These are phyloP conservation scores for Epistrophella euchroma DNA, from an alignment of 2,888 invertebrate species.

Conservation along the genomic window DNA sequence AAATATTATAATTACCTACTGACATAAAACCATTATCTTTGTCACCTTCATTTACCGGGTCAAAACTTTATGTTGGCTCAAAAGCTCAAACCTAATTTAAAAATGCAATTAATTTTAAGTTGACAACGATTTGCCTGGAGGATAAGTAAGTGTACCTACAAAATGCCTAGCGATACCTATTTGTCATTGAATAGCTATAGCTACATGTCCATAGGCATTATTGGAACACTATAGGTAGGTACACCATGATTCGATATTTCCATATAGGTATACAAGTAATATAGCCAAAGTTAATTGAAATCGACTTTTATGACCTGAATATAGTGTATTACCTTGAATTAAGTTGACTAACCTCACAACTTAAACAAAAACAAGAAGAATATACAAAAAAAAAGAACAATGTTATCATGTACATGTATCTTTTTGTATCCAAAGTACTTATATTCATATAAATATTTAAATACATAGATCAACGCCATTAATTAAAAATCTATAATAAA, in stretches of 20 bases:
- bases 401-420: slow-evolving; percentile 21
- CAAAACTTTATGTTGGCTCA: slow-evolving; percentile 1
- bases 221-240: slow-evolving; percentile 3
- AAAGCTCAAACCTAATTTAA: slow-evolving; percentile 14
- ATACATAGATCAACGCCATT: slow-evolving; percentile 49
- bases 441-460: slow-evolving; percentile 20
- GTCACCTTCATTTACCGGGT: slow-evolving; percentile 11
- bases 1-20: neutral
- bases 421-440: slow-evolving; percentile 6
- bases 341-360: slow-evolving; percentile 52
- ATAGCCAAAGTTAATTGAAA: slow-evolving; percentile 48
- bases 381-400: slow-evolving; percentile 12
- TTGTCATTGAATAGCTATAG: slow-evolving; percentile 11
- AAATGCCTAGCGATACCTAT: no score
- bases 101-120: slow-evolving; percentile 42
- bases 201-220: slow-evolving; percentile 21
- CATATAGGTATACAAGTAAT: neutral
- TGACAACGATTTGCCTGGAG: slow-evolving; percentile 33
- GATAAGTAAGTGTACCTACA: neutral
- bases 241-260: no score
- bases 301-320: slow-evolving; percentile 46
- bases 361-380: slow-evolving; percentile 1
- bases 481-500: slow-evolving; percentile 44
- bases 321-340: slow-evolving; percentile 43
- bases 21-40: slow-evolving; percentile 5